Evolutionary conservation across 1,140 invertebrate genomes (phyloP).

Genomic region (Ceratosolen solmsi): DNA sequence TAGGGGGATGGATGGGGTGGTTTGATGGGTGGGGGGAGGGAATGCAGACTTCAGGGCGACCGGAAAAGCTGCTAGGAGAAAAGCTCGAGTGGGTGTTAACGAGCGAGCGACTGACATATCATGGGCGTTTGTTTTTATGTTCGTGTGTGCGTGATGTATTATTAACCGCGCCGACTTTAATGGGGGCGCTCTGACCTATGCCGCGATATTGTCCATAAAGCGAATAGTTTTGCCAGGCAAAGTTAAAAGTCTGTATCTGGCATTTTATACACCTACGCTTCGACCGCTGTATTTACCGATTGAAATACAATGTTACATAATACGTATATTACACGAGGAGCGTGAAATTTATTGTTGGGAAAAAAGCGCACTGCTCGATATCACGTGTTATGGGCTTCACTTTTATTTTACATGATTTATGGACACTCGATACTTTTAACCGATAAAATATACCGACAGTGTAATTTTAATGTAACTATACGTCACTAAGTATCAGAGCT

Average conservation of each 20-base stretch:
- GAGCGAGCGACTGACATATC: background rate
- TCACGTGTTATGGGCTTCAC: background rate
- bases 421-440: background rate
- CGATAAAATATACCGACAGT: background rate
- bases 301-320: constrained; percentile 18
- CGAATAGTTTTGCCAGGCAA: background rate
- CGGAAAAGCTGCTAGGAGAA: background rate
- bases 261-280: background rate
- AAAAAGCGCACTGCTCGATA: background rate
- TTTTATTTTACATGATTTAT: constrained; percentile 8
- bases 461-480: background rate
- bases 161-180: too few relatives aligned
- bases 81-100: background rate
- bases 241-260: background rate
- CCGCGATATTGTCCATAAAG: background rate
- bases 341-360: too few relatives aligned
- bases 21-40: too few relatives aligned
- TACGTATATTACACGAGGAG: background rate
- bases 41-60: too few relatives aligned
- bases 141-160: too few relatives aligned
- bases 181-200: background rate
- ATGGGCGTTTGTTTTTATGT: too few relatives aligned
- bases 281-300: background rate
- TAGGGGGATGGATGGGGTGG: too few relatives aligned
- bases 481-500: background rate